A percentile compares a stretch with the other conserved stretches of the same genome.
These are phyloP conservation scores for Picus viridis DNA, from an alignment of 2,797 vertebrate species.

Conservation along the genomic window DNA sequence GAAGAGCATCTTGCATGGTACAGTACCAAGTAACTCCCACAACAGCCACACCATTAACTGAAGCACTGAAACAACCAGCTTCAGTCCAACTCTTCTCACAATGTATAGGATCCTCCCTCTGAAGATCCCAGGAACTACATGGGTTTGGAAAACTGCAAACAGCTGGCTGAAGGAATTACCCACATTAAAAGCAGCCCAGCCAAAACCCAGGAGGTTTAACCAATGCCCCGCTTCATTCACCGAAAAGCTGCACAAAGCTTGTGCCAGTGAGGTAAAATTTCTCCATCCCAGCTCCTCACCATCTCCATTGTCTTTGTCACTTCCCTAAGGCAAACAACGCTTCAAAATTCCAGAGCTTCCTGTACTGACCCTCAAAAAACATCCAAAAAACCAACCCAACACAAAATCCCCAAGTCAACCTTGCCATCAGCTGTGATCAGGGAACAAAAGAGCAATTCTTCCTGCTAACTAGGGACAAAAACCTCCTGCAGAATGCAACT, in stretches of 20 bases:
- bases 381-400: background rate
- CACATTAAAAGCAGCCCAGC: background rate
- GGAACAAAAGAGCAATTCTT: slow-evolving; percentile 41
- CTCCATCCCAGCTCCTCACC: background rate
- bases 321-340: background rate
- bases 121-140: background rate
- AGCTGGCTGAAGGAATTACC: background rate
- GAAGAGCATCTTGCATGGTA: background rate
- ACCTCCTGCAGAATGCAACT: background rate
- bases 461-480: slow-evolving; percentile 13
- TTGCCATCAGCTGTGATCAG: background rate
- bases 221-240: background rate
- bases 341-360: background rate
- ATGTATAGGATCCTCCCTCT: background rate
- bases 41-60: background rate
- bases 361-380: background rate
- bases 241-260: background rate
- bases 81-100: background rate
- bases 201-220: background rate
- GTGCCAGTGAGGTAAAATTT: background rate
- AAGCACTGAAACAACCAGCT: background rate
- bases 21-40: background rate
- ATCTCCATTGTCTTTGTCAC: background rate
- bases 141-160: background rate
- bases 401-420: background rate